A percentile compares a stretch with the other conserved stretches of the same genome.
These are phyloP conservation scores for Amphimallon solstitiale DNA, from an alignment of 2,888 invertebrate genomes.

Conservation along the genomic window DNA sequence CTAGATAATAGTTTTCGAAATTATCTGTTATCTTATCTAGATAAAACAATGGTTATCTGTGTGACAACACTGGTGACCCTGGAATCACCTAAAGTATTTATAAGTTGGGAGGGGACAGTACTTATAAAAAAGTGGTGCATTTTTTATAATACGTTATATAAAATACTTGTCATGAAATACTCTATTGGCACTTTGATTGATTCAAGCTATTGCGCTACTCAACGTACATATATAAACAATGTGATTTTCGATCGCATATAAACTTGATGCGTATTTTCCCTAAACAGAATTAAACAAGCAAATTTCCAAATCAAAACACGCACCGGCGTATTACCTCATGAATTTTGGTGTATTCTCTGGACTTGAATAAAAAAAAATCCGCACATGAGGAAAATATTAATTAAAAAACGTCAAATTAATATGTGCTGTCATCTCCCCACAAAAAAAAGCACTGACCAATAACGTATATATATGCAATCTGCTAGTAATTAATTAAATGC, in stretches of 20 bases:
- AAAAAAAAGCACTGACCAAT: background rate
- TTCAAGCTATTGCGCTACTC: no score
- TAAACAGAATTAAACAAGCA: background rate
- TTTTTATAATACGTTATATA: no score
- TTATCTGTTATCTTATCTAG: no score
- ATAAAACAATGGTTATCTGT: no score
- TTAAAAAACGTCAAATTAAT: conserved; percentile 22
- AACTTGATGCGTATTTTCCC: background rate
- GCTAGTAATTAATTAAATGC: conserved; percentile 7
- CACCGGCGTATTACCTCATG: conserved; percentile 15
- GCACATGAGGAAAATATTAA: conserved; percentile 22
- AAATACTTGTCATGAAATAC: no score
- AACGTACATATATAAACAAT: background rate
- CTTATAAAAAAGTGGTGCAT: no score
- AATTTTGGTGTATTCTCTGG: conserved; percentile 15
- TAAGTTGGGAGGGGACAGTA: no score
- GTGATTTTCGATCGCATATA: conserved; percentile 1
- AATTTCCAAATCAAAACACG: conserved; percentile 16
- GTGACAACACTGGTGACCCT: no score
- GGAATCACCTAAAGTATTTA: no score
- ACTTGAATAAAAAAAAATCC: conserved; percentile 3
- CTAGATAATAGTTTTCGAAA: no score
- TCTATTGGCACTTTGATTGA: no score
- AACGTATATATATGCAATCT: background rate
- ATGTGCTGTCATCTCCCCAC: background rate